These are phyloP conservation scores for Zosterops borbonicus DNA, from an alignment of 2,113 vertebrate genomes.

Conservation along the genomic window DNA sequence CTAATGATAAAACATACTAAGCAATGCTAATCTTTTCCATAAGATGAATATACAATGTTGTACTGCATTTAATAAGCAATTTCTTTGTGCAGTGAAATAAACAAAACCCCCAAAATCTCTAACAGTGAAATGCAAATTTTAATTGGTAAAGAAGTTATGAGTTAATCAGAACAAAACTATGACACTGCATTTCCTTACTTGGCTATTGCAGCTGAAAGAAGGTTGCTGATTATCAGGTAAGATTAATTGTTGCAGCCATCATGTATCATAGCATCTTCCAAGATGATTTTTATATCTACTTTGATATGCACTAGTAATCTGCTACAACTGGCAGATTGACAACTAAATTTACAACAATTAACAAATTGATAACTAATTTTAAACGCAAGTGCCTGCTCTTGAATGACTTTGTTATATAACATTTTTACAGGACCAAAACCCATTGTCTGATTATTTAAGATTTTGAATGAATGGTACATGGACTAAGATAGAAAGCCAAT, in stretches of 20 bases:
- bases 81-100: neutral
- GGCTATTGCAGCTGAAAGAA: neutral
- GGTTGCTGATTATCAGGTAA: neutral
- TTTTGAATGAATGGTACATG: neutral
- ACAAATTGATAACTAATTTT: neutral
- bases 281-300: neutral
- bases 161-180: neutral
- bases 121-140: neutral
- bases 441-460: neutral
- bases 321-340: neutral
- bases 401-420: neutral
- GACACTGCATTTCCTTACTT: neutral
- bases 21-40: neutral
- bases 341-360: neutral
- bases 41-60: neutral
- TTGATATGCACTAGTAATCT: neutral
- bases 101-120: neutral
- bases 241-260: neutral
- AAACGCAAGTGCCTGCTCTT: neutral
- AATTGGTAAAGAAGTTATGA: neutral
- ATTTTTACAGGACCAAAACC: neutral
- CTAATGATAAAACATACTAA: neutral
- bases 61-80: neutral
- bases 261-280: neutral
- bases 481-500: neutral